A percentile compares a stretch with the other conserved stretches of the same genome.
These are phyloP conservation scores for Cecidostiba fungosa DNA, from an alignment of 2,888 invertebrate species.

Conservation along the genomic window DNA sequence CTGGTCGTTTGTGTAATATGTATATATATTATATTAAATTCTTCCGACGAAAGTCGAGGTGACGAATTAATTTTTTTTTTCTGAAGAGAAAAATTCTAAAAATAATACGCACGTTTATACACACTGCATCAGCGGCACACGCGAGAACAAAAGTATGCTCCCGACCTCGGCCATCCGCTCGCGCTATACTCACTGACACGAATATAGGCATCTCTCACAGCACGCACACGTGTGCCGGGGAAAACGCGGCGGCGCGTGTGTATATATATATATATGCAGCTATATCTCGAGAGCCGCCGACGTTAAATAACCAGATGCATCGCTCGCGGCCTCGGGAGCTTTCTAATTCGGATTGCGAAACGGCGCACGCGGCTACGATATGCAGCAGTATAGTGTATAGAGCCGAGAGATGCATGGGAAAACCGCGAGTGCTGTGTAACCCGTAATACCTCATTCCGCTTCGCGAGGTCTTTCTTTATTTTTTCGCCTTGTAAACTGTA, in stretches of 20 bases:
- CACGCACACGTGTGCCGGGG: neutral
- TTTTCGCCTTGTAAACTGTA: neutral
- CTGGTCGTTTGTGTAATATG: too few species aligned
- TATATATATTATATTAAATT: too few species aligned
- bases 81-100: neutral
- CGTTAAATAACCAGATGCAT: conserved; percentile 56
- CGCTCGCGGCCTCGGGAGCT: conserved; percentile 45
- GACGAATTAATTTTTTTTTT: too few species aligned
- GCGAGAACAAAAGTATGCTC: conserved; percentile 2
- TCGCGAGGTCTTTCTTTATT: conserved; percentile 5
- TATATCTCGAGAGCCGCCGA: neutral
- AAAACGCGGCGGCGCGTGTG: neutral
- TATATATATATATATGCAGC: neutral
- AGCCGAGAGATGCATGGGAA: conserved; percentile 55
- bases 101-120: neutral
- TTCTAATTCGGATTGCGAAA: conserved; percentile 62
- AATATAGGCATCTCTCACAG: neutral
- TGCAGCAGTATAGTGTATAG: neutral
- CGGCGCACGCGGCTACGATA: conserved; percentile 16
- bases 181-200: conserved; percentile 1
- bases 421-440: conserved; percentile 41
- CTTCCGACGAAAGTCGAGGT: too few species aligned
- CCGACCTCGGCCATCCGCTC: neutral
- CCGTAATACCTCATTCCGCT: conserved; percentile 58
- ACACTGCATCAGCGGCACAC: too few species aligned